phyloP scores from a whole-genome alignment of 2,113 vertebrate species.

The Mustela nigripes region DNA sequence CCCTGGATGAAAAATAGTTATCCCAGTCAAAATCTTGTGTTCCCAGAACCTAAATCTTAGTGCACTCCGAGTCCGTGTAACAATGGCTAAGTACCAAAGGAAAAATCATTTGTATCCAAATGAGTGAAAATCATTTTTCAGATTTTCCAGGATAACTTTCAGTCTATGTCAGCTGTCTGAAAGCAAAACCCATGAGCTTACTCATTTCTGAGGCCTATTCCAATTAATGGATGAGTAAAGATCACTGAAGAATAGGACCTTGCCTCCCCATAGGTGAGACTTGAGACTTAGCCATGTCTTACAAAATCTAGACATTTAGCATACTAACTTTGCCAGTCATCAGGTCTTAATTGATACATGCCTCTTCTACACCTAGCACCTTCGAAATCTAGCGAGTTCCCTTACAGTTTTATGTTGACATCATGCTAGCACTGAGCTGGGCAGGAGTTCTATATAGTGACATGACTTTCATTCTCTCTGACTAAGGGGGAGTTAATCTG shows the following conservation, averaged over 20 bases:
- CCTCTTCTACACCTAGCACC: background rate
- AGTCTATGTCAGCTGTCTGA: background rate
- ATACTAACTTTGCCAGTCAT: background rate
- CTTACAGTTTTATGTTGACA: background rate
- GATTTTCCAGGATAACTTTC: background rate
- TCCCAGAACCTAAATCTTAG: background rate
- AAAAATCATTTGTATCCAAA: background rate
- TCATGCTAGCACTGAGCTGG: background rate
- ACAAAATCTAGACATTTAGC: background rate
- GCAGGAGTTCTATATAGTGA: too few species aligned
- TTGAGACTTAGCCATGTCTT: background rate
- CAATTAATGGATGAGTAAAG: background rate
- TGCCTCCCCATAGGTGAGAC: background rate
- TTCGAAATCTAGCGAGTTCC: background rate
- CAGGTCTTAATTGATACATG: background rate
- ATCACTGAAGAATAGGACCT: background rate
- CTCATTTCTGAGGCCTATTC: background rate
- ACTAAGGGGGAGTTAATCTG: background rate
- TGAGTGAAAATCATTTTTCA: slow-evolving; percentile 28
- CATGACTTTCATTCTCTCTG: background rate
- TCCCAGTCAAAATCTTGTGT: background rate
- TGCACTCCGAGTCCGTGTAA: background rate
- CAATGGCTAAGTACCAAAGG: background rate
- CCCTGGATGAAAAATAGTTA: background rate
- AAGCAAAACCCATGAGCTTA: background rate